These are phyloP conservation scores for Pantelozetes paolii DNA, from an alignment of 2,888 invertebrate genomes.

Conservation along the genomic window DNA sequence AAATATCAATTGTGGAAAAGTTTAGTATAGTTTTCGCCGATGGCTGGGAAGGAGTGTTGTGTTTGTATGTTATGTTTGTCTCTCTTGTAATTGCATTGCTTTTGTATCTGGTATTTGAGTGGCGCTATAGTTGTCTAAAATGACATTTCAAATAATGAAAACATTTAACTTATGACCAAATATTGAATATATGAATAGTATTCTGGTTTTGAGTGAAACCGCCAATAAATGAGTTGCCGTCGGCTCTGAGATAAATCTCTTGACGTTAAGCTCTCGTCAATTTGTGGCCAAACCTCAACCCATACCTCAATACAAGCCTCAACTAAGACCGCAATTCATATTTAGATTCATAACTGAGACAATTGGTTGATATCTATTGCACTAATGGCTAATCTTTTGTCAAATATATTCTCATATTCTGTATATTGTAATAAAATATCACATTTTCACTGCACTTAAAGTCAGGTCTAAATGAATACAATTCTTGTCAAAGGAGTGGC, in stretches of 20 bases:
- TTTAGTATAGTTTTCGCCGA: no score
- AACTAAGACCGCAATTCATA: conserved; percentile 9
- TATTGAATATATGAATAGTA: not conserved
- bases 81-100: no score
- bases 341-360: not conserved
- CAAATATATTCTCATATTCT: not conserved
- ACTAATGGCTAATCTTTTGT: not conserved
- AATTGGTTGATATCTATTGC: not conserved
- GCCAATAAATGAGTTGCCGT: conserved; percentile 7
- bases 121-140: not conserved
- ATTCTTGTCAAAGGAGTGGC: conserved; percentile 7
- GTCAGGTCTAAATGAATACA: not conserved
- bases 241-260: not conserved
- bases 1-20: not conserved
- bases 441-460: conserved; percentile 3
- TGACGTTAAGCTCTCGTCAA: not conserved
- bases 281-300: conserved; percentile 21
- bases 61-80: no score
- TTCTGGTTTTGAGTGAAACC: conserved; percentile 2
- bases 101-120: no score
- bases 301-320: conserved; percentile 12
- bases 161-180: conserved; percentile 17
- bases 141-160: not conserved
- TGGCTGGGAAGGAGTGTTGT: no score
- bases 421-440: conserved; percentile 1